Evolutionary conservation across 2,888 invertebrate genomes (phyloP), one percentile per base, ranked within the genome.

Genomic region (Amblyjoppa fuscipennis): DNA sequence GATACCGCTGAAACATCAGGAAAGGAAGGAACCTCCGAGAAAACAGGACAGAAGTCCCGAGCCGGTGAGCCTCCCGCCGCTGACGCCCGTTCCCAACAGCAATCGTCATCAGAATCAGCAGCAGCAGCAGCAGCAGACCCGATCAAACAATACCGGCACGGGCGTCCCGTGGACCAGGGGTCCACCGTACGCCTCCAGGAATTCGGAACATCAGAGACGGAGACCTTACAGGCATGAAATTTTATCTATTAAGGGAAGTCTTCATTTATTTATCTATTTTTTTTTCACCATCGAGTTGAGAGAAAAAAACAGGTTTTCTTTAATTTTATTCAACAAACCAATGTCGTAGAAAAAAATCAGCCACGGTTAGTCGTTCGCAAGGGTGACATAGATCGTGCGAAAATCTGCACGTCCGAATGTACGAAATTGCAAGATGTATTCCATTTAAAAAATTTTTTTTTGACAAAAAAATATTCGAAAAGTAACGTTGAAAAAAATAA

Each of bases 1-100:
- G 86, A 93, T 94, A 87, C 90, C 92, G 89, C 83, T 91, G 86
- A 94, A 93, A 90, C 90, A 92, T 87, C 92, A 91, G 89, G 92
- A 93, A 56, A 74, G 82, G 88, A 93, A 91, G 88, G 89, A 88
- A 83, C 84, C 84, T 13, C 89, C 87, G 74, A 91, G 86, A 45
- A 91, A 89, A 73, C 88, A 89, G 49, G 91, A 92, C 68, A 82
- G 68, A 70, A 81, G 84, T 13, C 86, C 59, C 84, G 89, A 70
- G 88, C 89, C 80, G 2, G 85, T 81, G n/a, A 91, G 93, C 77
- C 91, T 94, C 89, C 94, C 94, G 49, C 93, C 93, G 45, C 89
- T 94, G 84, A 90, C 92, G 81, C 89, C 92, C 4, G 88, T 88
- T 64, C 89, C 89, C 20, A 91, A 90, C 86, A 91, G 90, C 79